Conservation (phyloP, 2,888 invertebrate species). For the Drosophila paracracens region DNA sequence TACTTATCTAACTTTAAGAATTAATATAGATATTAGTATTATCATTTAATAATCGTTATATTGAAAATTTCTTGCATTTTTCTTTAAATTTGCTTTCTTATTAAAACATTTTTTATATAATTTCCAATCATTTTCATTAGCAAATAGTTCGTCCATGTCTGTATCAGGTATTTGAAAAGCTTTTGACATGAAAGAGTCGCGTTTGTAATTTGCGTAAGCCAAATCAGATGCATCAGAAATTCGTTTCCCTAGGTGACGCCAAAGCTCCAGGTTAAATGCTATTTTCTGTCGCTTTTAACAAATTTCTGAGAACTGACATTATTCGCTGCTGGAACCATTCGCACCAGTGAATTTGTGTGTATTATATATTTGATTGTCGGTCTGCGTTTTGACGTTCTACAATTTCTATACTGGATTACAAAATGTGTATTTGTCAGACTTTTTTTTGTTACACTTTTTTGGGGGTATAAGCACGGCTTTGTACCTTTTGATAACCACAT, state of each 20-base stretch:
- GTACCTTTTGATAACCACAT: slow-evolving; percentile 61
- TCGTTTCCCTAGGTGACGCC: slow-evolving; percentile 22
- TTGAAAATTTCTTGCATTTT: background rate
- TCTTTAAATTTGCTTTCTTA: background rate
- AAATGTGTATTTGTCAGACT: slow-evolving; percentile 44
- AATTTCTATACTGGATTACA: slow-evolving; percentile 25
- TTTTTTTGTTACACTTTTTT: slow-evolving; percentile 35
- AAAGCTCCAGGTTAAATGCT: slow-evolving; percentile 10
- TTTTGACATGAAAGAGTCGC: slow-evolving; percentile 24
- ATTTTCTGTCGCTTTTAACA: slow-evolving; percentile 15
- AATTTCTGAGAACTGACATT: slow-evolving; percentile 13
- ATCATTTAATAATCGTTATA: background rate
- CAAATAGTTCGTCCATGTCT: background rate
- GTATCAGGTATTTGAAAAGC: background rate
- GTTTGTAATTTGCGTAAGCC: slow-evolving; percentile 44
- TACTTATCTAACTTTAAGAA: background rate
- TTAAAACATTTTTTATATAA: background rate
- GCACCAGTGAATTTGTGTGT: slow-evolving; percentile 44
- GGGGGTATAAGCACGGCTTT: slow-evolving; percentile 45
- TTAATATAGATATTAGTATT: background rate
- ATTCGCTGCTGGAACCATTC: slow-evolving; percentile 6
- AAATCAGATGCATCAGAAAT: slow-evolving; percentile 41
- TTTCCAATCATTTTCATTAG: background rate
- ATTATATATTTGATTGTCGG: slow-evolving; percentile 68
- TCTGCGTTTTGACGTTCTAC: slow-evolving; percentile 23